These are phyloP conservation scores for Petrocephalus schoutedeni DNA, from an alignment of 2,797 vertebrate genomes.

Conservation along the genomic window DNA sequence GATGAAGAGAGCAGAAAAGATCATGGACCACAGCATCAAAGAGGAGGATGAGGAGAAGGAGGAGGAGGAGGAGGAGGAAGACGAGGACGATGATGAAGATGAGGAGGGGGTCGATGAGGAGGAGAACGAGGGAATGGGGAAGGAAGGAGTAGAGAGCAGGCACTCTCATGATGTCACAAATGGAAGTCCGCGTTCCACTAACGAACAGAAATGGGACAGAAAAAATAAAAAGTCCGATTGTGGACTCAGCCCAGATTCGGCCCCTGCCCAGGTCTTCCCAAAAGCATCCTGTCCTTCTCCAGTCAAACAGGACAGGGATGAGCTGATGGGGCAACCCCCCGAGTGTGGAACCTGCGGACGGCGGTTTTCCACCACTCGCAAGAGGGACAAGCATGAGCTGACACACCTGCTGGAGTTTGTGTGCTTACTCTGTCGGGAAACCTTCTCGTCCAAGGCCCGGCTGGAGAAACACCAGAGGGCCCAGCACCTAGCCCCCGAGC, in stretches of 20 bases:
- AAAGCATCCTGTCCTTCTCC: conserved; percentile 53
- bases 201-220: conserved; percentile 43
- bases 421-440: conserved; percentile 63
- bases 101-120: conserved; percentile 19
- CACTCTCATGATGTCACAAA: conserved; percentile 34
- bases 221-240: conserved; percentile 46
- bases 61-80: conserved; percentile 51
- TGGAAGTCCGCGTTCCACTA: conserved; percentile 38
- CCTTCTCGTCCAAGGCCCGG: conserved; percentile 65
- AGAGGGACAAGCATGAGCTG: conserved; percentile 79
- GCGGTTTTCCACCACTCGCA: conserved; percentile 73
- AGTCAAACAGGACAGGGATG: conserved; percentile 59
- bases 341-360: conserved; percentile 76
- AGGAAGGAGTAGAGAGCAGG: conserved; percentile 25
- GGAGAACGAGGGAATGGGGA: conserved; percentile 31
- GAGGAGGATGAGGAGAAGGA: conserved; percentile 48
- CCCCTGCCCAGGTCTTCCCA: conserved; percentile 49
- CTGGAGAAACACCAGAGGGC: conserved; percentile 70
- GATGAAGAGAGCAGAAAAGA: conserved; percentile 63
- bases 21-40: conserved; percentile 44
- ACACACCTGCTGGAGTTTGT: conserved; percentile 72
- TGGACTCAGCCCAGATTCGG: conserved; percentile 41
- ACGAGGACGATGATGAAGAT: conserved; percentile 27
- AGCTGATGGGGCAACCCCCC: conserved; percentile 65
- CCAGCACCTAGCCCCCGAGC: conserved; percentile 60